A percentile compares a stretch with the other conserved stretches of the same genome.
Evolutionary conservation across 2,797 vertebrate species (phyloP).

Genomic region (Mus caroli): DNA sequence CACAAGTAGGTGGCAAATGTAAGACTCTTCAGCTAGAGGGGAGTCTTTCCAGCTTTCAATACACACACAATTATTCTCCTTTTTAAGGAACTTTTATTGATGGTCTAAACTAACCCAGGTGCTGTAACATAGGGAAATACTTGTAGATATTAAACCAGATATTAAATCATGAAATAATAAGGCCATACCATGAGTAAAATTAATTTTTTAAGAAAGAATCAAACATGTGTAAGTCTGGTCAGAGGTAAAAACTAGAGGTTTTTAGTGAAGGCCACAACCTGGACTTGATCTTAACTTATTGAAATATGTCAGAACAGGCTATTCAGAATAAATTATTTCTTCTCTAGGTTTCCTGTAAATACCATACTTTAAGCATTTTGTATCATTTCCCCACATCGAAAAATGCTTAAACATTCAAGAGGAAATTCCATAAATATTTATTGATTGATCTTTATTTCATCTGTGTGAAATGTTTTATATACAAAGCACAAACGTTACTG

Average conservation of each 20-base stretch:
- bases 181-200: not conserved
- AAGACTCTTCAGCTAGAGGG: not conserved
- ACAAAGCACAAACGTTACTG: constrained; percentile 66
- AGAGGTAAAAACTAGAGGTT: not conserved
- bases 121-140: not conserved
- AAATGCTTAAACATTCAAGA: constrained; percentile 35
- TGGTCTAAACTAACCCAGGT: not conserved
- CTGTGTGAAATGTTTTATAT: constrained; percentile 76
- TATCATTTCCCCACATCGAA: not conserved
- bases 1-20: not conserved
- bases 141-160: not conserved
- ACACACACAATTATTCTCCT: not conserved
- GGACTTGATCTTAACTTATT: constrained; percentile 46
- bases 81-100: not conserved
- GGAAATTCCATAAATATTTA: constrained; percentile 39
- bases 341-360: constrained; percentile 14
- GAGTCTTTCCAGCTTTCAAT: constrained; percentile 9
- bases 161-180: constrained; percentile 16
- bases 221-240: not conserved
- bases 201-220: not conserved
- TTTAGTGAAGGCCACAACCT: not conserved
- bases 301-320: constrained; percentile 8
- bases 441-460: constrained; percentile 70
- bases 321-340: constrained; percentile 19
- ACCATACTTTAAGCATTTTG: constrained; percentile 27